Percentiles rank a stretch among this genome's conserved stretches.
These are phyloP conservation scores for Microplitis manilae DNA, from an alignment of 2,888 invertebrate species.

Conservation along the genomic window DNA sequence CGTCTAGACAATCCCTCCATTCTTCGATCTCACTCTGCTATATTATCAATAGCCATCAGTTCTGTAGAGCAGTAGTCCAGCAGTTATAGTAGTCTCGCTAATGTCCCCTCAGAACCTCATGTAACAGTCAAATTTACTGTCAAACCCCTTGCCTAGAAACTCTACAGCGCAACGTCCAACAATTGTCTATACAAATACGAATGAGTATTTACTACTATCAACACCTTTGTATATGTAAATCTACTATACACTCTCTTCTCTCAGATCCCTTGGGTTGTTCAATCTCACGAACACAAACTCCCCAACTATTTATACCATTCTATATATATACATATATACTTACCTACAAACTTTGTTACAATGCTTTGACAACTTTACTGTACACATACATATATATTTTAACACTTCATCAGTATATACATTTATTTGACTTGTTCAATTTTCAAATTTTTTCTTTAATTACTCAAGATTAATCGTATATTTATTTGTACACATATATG, in stretches of 20 bases:
- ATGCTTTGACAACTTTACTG: conserved; percentile 23
- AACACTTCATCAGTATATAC: conserved; percentile 16
- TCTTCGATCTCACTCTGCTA: conserved; percentile 9
- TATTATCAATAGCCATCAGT: conserved; percentile 19
- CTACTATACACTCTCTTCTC: not conserved
- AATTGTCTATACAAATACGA: not conserved
- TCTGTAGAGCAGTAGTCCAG: not conserved
- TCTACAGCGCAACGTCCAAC: conserved; percentile 19
- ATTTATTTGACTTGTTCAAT: conserved; percentile 27
- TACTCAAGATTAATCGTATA: not conserved
- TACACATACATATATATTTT: conserved; percentile 19
- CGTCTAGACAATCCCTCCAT: conserved; percentile 31
- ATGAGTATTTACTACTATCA: not conserved
- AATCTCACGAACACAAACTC: conserved; percentile 25
- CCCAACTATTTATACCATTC: not conserved
- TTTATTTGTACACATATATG: not conserved
- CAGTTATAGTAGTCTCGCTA: not conserved
- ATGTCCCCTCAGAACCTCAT: conserved; percentile 34
- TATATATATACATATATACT: not conserved
- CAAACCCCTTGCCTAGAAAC: not conserved
- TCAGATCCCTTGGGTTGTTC: conserved; percentile 35
- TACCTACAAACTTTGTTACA: conserved; percentile 35
- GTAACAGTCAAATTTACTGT: conserved; percentile 26
- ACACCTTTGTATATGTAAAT: conserved; percentile 39
- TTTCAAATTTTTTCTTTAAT: conserved; percentile 28